These are phyloP conservation scores for Pseudochirops corinnae DNA, from an alignment of 2,797 vertebrate genomes.

Conservation along the genomic window DNA sequence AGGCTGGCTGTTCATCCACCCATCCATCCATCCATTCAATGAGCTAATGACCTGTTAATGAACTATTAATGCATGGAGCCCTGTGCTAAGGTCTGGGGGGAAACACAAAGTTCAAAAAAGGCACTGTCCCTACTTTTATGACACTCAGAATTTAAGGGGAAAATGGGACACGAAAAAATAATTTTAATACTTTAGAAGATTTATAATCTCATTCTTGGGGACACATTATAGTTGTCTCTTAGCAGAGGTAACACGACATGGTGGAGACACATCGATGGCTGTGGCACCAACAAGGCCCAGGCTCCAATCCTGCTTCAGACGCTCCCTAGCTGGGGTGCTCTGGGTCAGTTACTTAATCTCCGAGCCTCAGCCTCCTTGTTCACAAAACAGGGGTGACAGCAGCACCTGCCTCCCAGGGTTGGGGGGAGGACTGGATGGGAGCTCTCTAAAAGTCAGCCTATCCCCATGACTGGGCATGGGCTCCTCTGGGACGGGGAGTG, in stretches of 20 bases:
- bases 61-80: no score
- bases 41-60: background rate
- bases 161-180: background rate
- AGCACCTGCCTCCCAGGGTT: no score
- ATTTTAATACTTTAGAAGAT: background rate
- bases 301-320: background rate
- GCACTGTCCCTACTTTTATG: background rate
- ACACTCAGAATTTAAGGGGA: background rate
- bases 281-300: background rate
- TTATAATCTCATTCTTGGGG: background rate
- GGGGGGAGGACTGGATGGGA: background rate
- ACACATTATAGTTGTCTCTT: no score
- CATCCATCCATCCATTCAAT: background rate
- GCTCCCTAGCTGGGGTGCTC: background rate
- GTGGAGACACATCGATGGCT: accelerated
- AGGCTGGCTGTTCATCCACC: background rate
- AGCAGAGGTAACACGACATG: background rate
- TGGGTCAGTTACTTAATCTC: no score
- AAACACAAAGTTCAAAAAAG: background rate
- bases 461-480: no score
- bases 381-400: background rate
- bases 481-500: background rate
- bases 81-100: background rate
- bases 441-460: background rate
- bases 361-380: background rate